These are phyloP conservation scores for Drosophila aff. DNA, from an alignment of 1,140 invertebrate genomes.

Conservation along the genomic window DNA sequence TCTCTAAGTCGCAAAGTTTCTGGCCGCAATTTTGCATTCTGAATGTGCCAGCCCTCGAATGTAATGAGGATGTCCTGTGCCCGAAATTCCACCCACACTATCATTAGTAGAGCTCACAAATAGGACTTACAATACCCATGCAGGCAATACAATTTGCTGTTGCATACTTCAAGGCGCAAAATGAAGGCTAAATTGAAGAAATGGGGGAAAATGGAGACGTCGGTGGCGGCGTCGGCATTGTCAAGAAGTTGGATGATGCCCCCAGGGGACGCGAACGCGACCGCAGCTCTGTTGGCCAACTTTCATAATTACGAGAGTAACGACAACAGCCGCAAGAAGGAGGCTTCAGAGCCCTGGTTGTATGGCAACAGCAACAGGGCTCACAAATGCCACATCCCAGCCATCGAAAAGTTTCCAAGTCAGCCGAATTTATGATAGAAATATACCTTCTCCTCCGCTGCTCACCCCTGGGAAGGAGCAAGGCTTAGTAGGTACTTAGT, in stretches of 20 bases:
- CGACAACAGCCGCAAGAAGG: slow-evolving; percentile 51
- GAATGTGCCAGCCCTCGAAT: slow-evolving; percentile 43
- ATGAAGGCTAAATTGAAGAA: slow-evolving; percentile 3
- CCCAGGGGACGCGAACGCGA: slow-evolving; percentile 46
- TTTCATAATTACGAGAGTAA: slow-evolving; percentile 77
- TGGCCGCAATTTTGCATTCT: slow-evolving; percentile 42
- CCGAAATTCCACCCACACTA: slow-evolving; percentile 65
- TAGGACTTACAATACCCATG: slow-evolving; percentile 4
- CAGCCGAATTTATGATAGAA: slow-evolving; percentile 57
- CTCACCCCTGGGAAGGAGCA: slow-evolving; percentile 16
- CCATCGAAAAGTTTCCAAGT: slow-evolving; percentile 52
- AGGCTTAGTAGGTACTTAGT: slow-evolving; percentile 67
- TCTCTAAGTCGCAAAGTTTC: slow-evolving; percentile 40
- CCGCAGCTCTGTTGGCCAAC: slow-evolving; percentile 70
- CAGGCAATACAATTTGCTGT: slow-evolving; percentile 22
- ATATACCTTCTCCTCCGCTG: slow-evolving; percentile 26
- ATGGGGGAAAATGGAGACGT: not conserved
- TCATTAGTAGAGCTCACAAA: slow-evolving; percentile 16
- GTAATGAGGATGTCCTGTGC: slow-evolving; percentile 76
- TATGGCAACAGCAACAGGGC: slow-evolving; percentile 20
- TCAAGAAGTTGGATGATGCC: slow-evolving; percentile 47
- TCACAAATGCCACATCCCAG: slow-evolving; percentile 20
- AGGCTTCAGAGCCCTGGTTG: slow-evolving; percentile 27
- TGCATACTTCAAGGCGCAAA: slow-evolving; percentile 47
- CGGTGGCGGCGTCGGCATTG: slow-evolving; percentile 39